Conservation (phyloP, 2,888 invertebrate genomes). For the Andricus quercusramuli region DNA sequence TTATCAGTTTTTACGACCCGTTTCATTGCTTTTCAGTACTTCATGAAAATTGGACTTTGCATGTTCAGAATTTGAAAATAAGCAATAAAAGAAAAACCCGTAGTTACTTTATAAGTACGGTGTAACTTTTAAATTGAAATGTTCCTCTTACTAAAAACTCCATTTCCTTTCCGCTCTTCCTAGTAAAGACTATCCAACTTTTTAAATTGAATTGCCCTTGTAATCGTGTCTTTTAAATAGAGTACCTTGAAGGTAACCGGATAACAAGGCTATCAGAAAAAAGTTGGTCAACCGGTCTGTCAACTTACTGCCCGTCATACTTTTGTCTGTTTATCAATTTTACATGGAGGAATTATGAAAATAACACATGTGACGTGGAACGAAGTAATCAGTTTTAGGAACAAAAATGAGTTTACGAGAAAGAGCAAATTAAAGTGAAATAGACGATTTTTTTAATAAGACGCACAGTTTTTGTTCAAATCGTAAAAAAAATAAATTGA, state of each 20-base stretch:
- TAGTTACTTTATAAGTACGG: background rate
- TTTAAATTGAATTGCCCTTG: slow-evolving; percentile 7
- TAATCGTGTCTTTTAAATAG: background rate
- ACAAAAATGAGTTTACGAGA: no score
- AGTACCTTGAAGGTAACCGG: background rate
- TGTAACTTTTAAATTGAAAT: slow-evolving; percentile 5
- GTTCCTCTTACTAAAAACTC: background rate
- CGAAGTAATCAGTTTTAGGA: no score
- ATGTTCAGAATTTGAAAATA: background rate
- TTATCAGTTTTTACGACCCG: background rate
- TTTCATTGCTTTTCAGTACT: background rate
- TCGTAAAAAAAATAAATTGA: no score
- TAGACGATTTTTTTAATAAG: no score
- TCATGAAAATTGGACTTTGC: background rate
- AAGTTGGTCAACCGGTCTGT: slow-evolving; percentile 9
- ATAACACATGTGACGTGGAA: background rate
- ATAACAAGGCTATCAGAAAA: slow-evolving; percentile 2
- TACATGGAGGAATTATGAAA: background rate
- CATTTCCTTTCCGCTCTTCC: background rate
- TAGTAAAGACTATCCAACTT: slow-evolving; percentile 1
- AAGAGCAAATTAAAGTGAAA: background rate
- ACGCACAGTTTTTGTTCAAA: no score
- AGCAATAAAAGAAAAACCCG: background rate
- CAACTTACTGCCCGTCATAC: background rate
- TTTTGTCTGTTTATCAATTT: background rate